These are phyloP conservation scores for Sycophaga agraensis DNA, from an alignment of 1,140 invertebrate genomes.

Conservation along the genomic window DNA sequence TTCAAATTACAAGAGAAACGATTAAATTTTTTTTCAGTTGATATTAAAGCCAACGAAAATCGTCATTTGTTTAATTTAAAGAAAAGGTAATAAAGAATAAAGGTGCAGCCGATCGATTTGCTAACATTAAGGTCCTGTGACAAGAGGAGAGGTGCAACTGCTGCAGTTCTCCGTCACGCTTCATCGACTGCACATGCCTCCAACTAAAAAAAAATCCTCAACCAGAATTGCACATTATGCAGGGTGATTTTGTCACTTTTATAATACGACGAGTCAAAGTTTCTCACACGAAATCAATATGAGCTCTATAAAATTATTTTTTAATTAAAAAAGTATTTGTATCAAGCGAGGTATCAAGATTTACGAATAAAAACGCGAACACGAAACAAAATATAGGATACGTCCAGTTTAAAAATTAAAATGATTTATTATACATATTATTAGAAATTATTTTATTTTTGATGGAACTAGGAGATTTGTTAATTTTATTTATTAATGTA, in stretches of 20 bases:
- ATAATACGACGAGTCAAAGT: not conserved
- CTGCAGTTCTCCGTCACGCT: not conserved
- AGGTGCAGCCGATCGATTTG: conserved; percentile 16
- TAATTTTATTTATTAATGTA: too few relatives aligned
- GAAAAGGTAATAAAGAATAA: not conserved
- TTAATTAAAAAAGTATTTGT: not conserved
- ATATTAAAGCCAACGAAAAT: not conserved
- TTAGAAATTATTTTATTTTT: too few relatives aligned
- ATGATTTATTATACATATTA: too few relatives aligned
- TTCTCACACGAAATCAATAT: not conserved
- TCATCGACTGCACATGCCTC: conserved; percentile 1
- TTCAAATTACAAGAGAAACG: not conserved
- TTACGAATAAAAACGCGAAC: not conserved
- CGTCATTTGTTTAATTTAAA: not conserved
- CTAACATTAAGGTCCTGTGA: conserved; percentile 46
- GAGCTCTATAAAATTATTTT: not conserved
- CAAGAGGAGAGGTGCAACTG: not conserved
- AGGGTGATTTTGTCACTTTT: too few relatives aligned
- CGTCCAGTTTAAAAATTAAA: not conserved
- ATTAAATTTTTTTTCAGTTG: not conserved
- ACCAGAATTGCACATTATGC: not conserved
- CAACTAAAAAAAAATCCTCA: not conserved
- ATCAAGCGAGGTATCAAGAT: not conserved
- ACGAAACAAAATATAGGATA: not conserved
- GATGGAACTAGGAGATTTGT: too few relatives aligned